These are phyloP conservation scores for Stenodema calcarata DNA, from an alignment of 2,888 invertebrate species.

Conservation along the genomic window DNA sequence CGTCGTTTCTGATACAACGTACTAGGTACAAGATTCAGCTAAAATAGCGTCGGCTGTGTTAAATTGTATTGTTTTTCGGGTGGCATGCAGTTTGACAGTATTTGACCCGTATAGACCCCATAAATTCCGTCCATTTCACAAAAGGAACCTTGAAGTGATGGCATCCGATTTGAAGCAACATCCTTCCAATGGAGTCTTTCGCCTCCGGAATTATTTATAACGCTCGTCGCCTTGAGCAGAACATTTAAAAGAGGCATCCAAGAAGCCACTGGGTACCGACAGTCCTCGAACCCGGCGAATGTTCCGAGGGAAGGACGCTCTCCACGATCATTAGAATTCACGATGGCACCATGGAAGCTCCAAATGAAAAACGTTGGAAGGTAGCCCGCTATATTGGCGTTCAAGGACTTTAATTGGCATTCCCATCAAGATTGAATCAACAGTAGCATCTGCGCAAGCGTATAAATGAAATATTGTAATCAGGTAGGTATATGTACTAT, in stretches of 20 bases:
- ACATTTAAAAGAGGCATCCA: background rate
- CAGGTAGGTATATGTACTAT: no score
- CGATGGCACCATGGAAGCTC: background rate
- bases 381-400: background rate
- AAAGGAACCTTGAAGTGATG: background rate
- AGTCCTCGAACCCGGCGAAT: background rate
- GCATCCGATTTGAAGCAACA: background rate
- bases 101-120: no score
- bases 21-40: no score
- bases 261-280: background rate
- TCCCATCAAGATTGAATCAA: no score
- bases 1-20: no score
- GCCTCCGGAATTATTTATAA: constrained; percentile 6
- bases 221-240: background rate
- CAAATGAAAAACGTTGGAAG: background rate
- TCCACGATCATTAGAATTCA: background rate
- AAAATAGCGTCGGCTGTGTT: no score
- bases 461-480: no score
- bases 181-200: background rate
- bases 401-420: background rate
- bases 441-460: no score
- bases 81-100: no score
- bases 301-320: background rate
- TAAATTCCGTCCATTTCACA: background rate
- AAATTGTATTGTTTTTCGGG: no score